These are phyloP conservation scores for Dimorphilus gyrociliatus DNA, from an alignment of 2,888 invertebrate genomes.

Conservation along the genomic window DNA sequence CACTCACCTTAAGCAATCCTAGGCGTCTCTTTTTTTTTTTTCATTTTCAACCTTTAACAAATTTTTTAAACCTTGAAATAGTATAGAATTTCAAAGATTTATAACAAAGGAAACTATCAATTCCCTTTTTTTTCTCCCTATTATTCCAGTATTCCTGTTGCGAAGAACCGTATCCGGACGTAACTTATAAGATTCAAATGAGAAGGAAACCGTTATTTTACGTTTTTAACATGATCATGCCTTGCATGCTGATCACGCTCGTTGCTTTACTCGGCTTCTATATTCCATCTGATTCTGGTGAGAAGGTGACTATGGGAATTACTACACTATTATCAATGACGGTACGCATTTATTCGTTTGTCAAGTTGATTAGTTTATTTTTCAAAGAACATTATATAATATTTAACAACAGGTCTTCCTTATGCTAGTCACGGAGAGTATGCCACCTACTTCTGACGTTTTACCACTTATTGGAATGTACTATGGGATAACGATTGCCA, in stretches of 20 bases:
- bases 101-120: no score
- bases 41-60: no score
- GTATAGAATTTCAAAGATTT: no score
- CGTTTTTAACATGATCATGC: constrained; percentile 43
- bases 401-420: no score
- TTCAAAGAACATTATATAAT: no score
- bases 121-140: no score
- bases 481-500: constrained; percentile 45
- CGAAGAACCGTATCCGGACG: constrained; percentile 40
- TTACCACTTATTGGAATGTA: constrained; percentile 44
- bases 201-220: constrained; percentile 43
- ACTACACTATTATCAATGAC: constrained; percentile 44
- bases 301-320: constrained; percentile 41
- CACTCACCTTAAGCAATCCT: no score
- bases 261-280: constrained; percentile 44
- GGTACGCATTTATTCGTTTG: no score
- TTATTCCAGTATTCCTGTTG: constrained; percentile 42
- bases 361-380: no score
- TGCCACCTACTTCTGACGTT: constrained; percentile 46
- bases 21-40: no score
- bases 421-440: constrained; percentile 44
- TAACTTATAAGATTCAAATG: constrained; percentile 41
- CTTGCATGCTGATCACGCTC: constrained; percentile 43
- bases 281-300: constrained; percentile 44
- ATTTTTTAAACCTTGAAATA: no score